phyloP scores from a whole-genome alignment of 2,113 vertebrate species.

The Takifugu bimaculatus region DNA sequence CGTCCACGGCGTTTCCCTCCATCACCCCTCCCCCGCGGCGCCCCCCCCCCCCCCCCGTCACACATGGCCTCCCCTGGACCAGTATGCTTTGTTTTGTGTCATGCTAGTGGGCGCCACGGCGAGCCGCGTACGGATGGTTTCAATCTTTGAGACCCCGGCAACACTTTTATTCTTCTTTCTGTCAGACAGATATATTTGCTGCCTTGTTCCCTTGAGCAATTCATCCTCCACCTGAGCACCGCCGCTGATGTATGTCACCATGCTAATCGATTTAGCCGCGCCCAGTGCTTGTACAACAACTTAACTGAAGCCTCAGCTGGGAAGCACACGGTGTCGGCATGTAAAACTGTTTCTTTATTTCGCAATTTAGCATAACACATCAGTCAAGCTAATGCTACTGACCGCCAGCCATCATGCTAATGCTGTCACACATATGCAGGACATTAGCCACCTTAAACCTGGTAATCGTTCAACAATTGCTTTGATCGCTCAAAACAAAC shows the following conservation, averaged over 20 bases:
- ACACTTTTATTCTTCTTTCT: slow-evolving; percentile 17
- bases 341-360: too few species aligned
- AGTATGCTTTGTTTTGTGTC: slow-evolving; percentile 70
- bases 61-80: slow-evolving; percentile 66
- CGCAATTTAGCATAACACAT: too few species aligned
- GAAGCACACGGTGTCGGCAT: too few species aligned
- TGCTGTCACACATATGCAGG: too few species aligned
- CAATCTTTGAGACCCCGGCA: slow-evolving; percentile 44
- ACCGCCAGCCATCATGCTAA: too few species aligned
- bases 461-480: too few species aligned
- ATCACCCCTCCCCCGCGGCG: slow-evolving; percentile 20
- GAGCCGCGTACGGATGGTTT: slow-evolving; percentile 41
- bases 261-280: too few species aligned
- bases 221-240: slow-evolving; percentile 18
- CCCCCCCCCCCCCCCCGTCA: slow-evolving; percentile 42
- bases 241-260: background rate
- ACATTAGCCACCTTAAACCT: too few species aligned
- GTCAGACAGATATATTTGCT: slow-evolving; percentile 36
- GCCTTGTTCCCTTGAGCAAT: slow-evolving; percentile 42
- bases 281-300: too few species aligned
- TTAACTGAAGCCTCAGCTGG: too few species aligned
- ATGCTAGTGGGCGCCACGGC: slow-evolving; percentile 25
- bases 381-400: too few species aligned
- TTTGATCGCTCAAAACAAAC: too few species aligned
- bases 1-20: background rate